phyloP scores from a whole-genome alignment of 2,113 vertebrate species.

The Xenotilapia flavipinnis region DNA sequence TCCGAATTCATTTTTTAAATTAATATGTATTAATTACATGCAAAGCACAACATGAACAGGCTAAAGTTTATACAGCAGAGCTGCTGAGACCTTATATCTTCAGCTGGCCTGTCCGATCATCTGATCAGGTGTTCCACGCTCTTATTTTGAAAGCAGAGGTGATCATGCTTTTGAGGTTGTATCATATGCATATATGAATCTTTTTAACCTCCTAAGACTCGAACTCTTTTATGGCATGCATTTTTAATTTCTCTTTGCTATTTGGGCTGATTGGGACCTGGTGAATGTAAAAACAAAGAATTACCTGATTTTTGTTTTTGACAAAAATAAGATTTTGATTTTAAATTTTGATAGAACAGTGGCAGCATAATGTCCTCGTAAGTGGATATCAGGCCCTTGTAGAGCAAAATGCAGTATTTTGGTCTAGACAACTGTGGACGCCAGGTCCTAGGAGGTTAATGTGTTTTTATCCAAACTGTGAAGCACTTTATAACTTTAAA shows the following conservation, averaged over 20 bases:
- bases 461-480: neutral
- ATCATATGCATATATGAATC: neutral
- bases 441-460: neutral
- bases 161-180: neutral
- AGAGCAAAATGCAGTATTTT: neutral
- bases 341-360: neutral
- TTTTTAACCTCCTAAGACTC: neutral
- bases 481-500: neutral
- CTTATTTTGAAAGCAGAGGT: neutral
- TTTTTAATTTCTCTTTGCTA: neutral
- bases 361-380: neutral
- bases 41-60: neutral
- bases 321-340: neutral
- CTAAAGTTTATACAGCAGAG: neutral
- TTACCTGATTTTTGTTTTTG: neutral
- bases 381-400: neutral
- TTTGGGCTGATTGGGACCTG: neutral
- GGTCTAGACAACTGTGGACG: neutral
- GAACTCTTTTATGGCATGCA: neutral
- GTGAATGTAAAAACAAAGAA: neutral
- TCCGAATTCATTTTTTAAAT: fast-evolving
- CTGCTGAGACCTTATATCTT: neutral
- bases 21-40: neutral
- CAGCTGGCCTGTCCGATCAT: neutral
- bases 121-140: neutral